Percentiles rank a stretch among this genome's conserved stretches.
Evolutionary conservation across 2,797 vertebrate genomes (phyloP).

Genomic region (Avahi laniger): DNA sequence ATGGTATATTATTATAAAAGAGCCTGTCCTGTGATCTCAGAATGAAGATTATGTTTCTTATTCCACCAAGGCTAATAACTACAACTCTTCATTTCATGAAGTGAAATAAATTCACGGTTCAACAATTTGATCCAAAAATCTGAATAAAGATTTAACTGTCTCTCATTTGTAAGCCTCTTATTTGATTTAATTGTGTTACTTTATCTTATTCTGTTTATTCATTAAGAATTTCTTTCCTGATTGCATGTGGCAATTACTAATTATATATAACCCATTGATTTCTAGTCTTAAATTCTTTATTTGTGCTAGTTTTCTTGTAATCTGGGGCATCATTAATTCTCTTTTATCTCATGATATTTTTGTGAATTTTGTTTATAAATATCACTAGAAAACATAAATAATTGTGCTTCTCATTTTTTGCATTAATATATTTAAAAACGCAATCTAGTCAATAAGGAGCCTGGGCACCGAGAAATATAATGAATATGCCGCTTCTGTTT

Average conservation of each 20-base stretch:
- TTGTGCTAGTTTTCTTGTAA: neutral
- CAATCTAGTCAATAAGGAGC: neutral
- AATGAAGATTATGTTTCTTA: neutral
- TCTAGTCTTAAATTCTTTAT: constrained; percentile 25
- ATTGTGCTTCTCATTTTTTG: neutral
- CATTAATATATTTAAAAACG: neutral
- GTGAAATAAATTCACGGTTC: neutral
- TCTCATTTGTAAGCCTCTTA: neutral
- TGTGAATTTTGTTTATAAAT: neutral
- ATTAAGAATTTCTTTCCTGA: neutral
- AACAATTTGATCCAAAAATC: constrained; percentile 10
- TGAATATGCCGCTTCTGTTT: neutral
- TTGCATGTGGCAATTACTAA: constrained; percentile 15
- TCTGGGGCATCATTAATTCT: neutral
- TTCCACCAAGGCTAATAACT: neutral
- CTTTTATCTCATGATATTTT: neutral
- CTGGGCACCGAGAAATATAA: neutral
- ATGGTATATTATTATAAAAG: neutral
- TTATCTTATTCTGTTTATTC: constrained; percentile 27
- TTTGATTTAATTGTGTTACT: constrained; percentile 33
- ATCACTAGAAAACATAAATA: neutral
- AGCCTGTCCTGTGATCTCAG: neutral
- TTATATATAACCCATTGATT: constrained; percentile 35
- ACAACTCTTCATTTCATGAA: neutral
- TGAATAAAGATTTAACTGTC: constrained; percentile 4